phyloP scores from a whole-genome alignment of 2,888 invertebrate species.

The Gasteruption jaculator region DNA sequence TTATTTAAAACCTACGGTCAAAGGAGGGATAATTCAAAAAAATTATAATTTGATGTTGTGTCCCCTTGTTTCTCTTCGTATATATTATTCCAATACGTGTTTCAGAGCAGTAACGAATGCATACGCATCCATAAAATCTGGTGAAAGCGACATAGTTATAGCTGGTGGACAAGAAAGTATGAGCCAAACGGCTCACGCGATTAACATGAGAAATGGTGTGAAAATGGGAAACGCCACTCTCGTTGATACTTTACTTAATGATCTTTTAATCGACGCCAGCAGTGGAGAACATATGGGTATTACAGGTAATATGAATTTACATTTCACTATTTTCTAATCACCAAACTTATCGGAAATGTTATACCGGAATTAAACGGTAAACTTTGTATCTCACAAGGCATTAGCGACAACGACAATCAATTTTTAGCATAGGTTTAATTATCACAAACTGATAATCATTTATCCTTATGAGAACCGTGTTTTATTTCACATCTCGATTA shows the following conservation, averaged over 20 bases:
- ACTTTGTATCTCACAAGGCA: neutral
- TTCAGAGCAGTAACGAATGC: slow-evolving; percentile 63
- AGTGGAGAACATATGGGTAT: slow-evolving; percentile 73
- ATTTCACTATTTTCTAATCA: neutral
- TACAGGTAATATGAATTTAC: slow-evolving; percentile 56
- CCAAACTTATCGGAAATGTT: slow-evolving; percentile 1
- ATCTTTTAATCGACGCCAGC: slow-evolving; percentile 75
- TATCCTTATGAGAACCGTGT: too few relatives aligned
- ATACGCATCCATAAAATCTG: slow-evolving; percentile 63
- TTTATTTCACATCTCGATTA: too few relatives aligned
- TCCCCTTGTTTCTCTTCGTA: neutral
- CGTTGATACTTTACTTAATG: slow-evolving; percentile 63
- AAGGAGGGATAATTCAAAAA: too few relatives aligned
- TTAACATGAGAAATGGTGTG: slow-evolving; percentile 60
- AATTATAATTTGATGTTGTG: neutral
- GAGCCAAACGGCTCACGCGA: slow-evolving; percentile 70
- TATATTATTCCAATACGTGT: slow-evolving; percentile 5
- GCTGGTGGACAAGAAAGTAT: slow-evolving; percentile 83
- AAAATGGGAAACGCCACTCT: slow-evolving; percentile 65
- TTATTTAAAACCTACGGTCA: too few relatives aligned
- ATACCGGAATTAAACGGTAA: neutral
- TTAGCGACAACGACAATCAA: too few relatives aligned
- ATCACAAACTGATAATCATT: too few relatives aligned
- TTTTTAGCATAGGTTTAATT: too few relatives aligned
- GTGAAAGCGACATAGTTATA: slow-evolving; percentile 65